Conservation (phyloP, 2,888 invertebrate genomes). For the Augochlorella aurata region DNA sequence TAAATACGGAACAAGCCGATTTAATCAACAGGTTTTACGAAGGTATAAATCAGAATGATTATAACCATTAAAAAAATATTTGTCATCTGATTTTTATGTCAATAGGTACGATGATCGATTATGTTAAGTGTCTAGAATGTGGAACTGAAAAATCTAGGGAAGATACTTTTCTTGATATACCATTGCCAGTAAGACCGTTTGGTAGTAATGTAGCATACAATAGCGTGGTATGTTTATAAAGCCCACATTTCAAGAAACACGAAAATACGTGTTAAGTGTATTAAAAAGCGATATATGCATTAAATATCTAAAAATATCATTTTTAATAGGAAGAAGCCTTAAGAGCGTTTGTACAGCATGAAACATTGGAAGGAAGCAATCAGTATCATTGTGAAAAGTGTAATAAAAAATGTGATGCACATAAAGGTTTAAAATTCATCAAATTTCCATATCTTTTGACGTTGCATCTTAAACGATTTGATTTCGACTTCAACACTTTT, state of each 20-base stretch:
- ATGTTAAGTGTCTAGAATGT: slow-evolving; percentile 94
- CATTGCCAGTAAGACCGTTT: slow-evolving; percentile 92
- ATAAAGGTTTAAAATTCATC: slow-evolving; percentile 93
- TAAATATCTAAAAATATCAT: slow-evolving; percentile 14
- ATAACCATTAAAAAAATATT: background rate
- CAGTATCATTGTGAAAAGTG: slow-evolving; percentile 94
- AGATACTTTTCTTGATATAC: slow-evolving; percentile 93
- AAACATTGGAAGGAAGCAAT: slow-evolving; percentile 91
- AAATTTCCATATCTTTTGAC: slow-evolving; percentile 94
- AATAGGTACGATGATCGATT: slow-evolving; percentile 91
- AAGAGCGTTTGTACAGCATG: slow-evolving; percentile 91
- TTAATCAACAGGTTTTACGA: slow-evolving; percentile 91
- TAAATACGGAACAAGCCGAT: slow-evolving; percentile 91
- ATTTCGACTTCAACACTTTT: slow-evolving; percentile 93
- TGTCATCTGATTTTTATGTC: slow-evolving; percentile 51
- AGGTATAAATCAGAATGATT: slow-evolving; percentile 79
- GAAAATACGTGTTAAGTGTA: too few species aligned
- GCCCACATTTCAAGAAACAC: background rate
- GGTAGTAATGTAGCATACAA: slow-evolving; percentile 90
- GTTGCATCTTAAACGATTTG: slow-evolving; percentile 93
- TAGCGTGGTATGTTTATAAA: slow-evolving; percentile 85
- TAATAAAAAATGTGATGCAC: slow-evolving; percentile 93
- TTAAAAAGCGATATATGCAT: slow-evolving; percentile 2
- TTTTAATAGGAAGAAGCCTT: slow-evolving; percentile 89
- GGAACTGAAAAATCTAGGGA: slow-evolving; percentile 91